phyloP scores from a whole-genome alignment of 2,888 invertebrate species.

The Acronicta psi region DNA sequence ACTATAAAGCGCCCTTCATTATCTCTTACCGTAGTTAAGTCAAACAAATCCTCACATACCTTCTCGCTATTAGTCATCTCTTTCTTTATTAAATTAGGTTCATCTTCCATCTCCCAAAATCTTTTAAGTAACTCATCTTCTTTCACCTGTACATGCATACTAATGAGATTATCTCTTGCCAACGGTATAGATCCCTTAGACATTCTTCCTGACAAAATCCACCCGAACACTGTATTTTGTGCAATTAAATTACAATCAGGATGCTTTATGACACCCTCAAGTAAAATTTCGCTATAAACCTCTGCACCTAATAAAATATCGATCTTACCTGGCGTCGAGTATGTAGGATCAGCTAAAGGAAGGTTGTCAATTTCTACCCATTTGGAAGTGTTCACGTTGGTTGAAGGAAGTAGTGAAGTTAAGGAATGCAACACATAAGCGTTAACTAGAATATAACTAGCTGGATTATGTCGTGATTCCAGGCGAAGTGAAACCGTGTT shows the following conservation, averaged over 20 bases:
- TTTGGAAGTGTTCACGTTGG: neutral
- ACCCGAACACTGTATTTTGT: neutral
- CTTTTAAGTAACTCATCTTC: neutral
- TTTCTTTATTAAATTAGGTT: neutral
- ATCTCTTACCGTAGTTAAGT: neutral
- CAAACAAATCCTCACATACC: conserved; percentile 7
- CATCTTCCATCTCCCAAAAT: neutral
- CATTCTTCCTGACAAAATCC: neutral
- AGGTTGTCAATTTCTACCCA: neutral
- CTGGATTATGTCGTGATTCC: too few relatives aligned
- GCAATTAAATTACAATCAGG: neutral
- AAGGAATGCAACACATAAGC: neutral
- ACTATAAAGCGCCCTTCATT: conserved; percentile 14
- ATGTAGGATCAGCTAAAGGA: conserved; percentile 5
- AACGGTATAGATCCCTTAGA: neutral
- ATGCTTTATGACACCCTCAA: neutral
- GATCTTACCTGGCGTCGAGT: conserved; percentile 3
- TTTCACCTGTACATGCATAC: neutral
- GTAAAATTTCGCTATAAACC: neutral
- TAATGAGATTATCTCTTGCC: neutral
- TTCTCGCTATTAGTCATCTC: neutral
- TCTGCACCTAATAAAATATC: conserved; percentile 10
- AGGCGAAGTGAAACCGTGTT: neutral
- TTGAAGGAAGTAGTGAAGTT: neutral
- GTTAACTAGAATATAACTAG: neutral